Evolutionary conservation across 1,140 invertebrate species (phyloP), one percentile per base, ranked within the genome.

Genomic region (Drosophila biarmipes): DNA sequence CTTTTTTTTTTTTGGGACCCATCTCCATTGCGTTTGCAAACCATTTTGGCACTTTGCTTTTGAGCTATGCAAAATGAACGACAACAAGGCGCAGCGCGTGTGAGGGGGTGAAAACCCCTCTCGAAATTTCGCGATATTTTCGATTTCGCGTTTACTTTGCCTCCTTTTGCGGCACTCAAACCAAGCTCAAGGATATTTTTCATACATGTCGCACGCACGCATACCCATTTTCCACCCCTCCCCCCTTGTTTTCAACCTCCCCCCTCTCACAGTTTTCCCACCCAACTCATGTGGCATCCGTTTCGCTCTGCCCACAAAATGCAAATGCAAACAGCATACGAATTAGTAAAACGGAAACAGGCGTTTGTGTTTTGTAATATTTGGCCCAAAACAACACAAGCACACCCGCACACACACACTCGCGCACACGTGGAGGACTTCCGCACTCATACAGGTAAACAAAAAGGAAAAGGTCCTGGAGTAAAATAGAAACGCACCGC

Each of bases 311-410:
- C 81, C 77, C 77, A 78, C 78, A 81, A 87, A 86, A 86, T 87
- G 82, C 78, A 86, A 87, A 87, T 87, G 82, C 84, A 87, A 89
- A 87, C 82, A 89, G 82, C 82, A 87, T 89, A 87, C 82, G 78
- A 87, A 87, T 89, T 87, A 87, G 82, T 82, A 89, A 89, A 87
- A 89, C 82, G 84, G 82, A 87, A 87, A 87, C 82, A 89, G 84
- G 84, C 79, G 78, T 87, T 87, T 87, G 82, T 87, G 82, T 87
- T 87, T 87, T 89, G 82, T 86, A 87, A 87, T 87, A 87, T 87
- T 87, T 87, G 78, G 71, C 74, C 63, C 77, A 86, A 85, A 86
- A 80, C 76, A 85, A 77, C 73, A 66, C 57, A 66, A 53, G 37
- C 59, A 42, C 24, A 48, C 45, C 4, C 53, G 45, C 52, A 40